Conservation (phyloP, 2,113 vertebrate genomes). For the Gallinago media region DNA sequence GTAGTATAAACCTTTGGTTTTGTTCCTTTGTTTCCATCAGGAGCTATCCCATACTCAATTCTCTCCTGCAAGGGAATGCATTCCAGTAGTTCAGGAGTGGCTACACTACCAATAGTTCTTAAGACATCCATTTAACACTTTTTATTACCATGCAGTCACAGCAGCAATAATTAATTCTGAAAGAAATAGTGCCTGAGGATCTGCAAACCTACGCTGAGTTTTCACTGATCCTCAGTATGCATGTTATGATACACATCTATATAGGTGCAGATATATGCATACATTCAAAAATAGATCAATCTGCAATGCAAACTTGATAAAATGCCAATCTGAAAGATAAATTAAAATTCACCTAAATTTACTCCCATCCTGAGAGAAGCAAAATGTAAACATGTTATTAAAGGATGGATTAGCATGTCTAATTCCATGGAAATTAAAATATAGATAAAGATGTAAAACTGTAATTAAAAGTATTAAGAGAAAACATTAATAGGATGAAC, state of each 20-base stretch:
- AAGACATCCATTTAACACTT: not conserved
- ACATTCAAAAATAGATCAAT: not conserved
- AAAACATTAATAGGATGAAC: not conserved
- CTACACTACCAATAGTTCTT: not conserved
- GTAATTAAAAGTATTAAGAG: slow-evolving; percentile 21
- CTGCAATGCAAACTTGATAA: slow-evolving; percentile 4
- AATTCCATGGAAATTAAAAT: slow-evolving; percentile 36
- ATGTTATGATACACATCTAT: not conserved
- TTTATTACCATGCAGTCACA: slow-evolving; percentile 1
- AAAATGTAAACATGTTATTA: slow-evolving; percentile 47
- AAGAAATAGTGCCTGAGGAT: not conserved
- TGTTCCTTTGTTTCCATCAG: too few species aligned
- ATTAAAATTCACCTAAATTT: slow-evolving; percentile 4
- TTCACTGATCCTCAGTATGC: not conserved
- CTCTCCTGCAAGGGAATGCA: not conserved
- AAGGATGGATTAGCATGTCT: slow-evolving; percentile 3
- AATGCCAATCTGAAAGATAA: not conserved
- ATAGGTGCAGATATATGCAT: not conserved
- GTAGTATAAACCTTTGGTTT: too few species aligned
- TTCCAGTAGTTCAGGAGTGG: not conserved
- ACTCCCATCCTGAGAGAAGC: not conserved
- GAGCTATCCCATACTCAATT: not conserved
- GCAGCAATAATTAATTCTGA: slow-evolving; percentile 9
- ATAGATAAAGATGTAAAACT: slow-evolving; percentile 20
- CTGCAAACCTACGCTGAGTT: not conserved